Base-by-base conservation (phyloP, 2,888 invertebrate genomes). In the Sarcophaga caerulescens region DNA sequence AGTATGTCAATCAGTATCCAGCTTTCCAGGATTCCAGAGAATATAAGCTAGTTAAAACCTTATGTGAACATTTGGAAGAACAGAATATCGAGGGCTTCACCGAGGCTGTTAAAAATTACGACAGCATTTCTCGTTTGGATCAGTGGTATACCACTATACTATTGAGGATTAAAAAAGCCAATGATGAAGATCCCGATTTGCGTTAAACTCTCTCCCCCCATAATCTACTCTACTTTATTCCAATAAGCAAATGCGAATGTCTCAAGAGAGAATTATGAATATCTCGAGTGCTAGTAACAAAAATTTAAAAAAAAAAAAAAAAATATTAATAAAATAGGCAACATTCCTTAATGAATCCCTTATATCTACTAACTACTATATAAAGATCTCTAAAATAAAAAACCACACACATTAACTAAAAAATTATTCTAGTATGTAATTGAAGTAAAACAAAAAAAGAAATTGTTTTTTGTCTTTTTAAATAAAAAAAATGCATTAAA, bases 81-180 rank as follows among this genome's bases (percentile, higher is more conserved):
- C 97, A 98, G 93, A 98, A 99, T 93, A 95, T 97, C 68, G 99
- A 99, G 89, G 97, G 96, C 12, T 99, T 97, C 94, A 99, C 99
- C 88, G 98, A 98, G 89, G 96, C 98, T 0, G 97, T 99, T 21
- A 97, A 97, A 92, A 98, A 98, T 69, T 99, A 98, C 93, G 99
- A 99, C 94, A 97, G 97, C 90, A 98, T 99, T 94, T 98, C 98
- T 23, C 96, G 99, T 90, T 95, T 99, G 91, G 99, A 99, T 95
- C 97, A 97, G 92, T 99, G 99, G 99, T 98, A 97, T 93, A 99
- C 99, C 71, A 97, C 97, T 89, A 97, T 99, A 93, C 94, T 99
- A 88, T 95, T 99, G 88, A 96, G 98, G 92, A 97, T 99, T 93
- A 99, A 99, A 95, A 98, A 98, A 92, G 96, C 97, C 94, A 95